Base-by-base conservation (phyloP, 2,113 vertebrate genomes). In the Amphilophus citrinellus region DNA sequence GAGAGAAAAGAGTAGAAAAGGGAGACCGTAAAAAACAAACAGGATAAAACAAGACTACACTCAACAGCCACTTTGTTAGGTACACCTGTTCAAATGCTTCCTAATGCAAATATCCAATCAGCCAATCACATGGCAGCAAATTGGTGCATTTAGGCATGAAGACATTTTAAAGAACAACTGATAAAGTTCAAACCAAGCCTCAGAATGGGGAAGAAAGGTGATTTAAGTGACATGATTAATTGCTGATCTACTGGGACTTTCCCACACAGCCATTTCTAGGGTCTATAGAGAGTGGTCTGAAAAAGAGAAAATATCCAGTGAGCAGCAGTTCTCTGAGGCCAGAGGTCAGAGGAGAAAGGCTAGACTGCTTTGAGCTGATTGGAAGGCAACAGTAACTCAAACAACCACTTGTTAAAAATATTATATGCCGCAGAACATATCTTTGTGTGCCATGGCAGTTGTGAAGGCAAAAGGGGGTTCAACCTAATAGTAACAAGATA, bases 111-210 rank as follows among this genome's bases (percentile, higher is more conserved):
- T 14, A 14, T 14, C 11, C 13, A 47, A 15, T 47, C 44, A 47
- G 13, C 44, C 44, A 47, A 6, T 47, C 44, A 15, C 5, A 47
- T 15, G 44, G 44, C 14, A 6, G 44, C 13, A 47, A 14, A 44
- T 50, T 24, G 50, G 0, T 71, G 17, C 15, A 53, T 53, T 71
- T 53, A 71, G 10, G 5, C 10, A 0, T 30, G 24, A 20, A 50
- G 17, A 50, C 66, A 30, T 32, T 0, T 20, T 53, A 10, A 71
- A 32, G 66, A 53, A 20, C 9, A 32, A 24, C 44, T 20, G 17
- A 10, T 32, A 17, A 32, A 20, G 15, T 71, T 50, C 18, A 71
- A 1, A 71, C 30, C 9, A 50, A 71, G 44, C 1, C 3, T 71
- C 42, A 20, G 17, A 71, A 71, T 47, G 42, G 42, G 47, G 30